Conservation (phyloP, 2,113 vertebrate genomes). For the Oxygymnocypris stewartii region DNA sequence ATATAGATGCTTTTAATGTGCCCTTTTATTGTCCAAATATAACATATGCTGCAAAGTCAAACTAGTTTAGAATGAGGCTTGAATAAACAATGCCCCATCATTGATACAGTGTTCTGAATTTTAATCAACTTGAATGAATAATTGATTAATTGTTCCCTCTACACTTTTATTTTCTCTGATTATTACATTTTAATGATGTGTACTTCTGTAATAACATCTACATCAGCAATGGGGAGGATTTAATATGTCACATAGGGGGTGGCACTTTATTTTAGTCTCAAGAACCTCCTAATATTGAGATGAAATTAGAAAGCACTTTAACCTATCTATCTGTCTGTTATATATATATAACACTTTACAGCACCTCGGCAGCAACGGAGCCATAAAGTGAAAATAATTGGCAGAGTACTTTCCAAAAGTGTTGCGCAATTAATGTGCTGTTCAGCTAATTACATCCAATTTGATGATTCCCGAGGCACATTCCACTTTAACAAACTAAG, state of each 20-base stretch:
- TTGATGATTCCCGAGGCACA: constrained; percentile 26
- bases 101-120: background rate
- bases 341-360: background rate
- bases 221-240: background rate
- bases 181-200: background rate
- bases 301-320: background rate
- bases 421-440: constrained; percentile 3
- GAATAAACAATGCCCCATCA: background rate
- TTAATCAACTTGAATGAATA: background rate
- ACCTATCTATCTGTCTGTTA: background rate
- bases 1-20: background rate
- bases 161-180: background rate
- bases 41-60: background rate
- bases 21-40: background rate
- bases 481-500: constrained; percentile 30
- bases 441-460: constrained; percentile 30
- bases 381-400: constrained; percentile 1
- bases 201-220: background rate
- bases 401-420: constrained; percentile 18
- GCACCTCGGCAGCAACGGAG: background rate
- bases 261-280: background rate
- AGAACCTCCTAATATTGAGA: background rate
- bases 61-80: background rate
- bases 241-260: background rate
- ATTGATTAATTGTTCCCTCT: background rate